phyloP scores from a whole-genome alignment of 2,113 vertebrate species.

The Myanophis thanlyinensis region DNA sequence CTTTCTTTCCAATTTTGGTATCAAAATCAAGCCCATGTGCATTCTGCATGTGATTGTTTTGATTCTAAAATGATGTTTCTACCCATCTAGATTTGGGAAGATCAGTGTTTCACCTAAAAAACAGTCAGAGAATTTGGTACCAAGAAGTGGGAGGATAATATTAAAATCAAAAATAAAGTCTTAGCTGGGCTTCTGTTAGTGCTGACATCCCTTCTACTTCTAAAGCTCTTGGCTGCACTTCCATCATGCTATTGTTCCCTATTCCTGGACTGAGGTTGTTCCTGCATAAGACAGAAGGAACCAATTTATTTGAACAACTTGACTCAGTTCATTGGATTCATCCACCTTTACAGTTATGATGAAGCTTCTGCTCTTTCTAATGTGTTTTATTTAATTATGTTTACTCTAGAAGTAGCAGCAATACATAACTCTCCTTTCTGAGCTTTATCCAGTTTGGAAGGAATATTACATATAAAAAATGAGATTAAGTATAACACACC shows the following conservation, averaged over 20 bases:
- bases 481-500: slow-evolving; percentile 8
- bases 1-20: neutral
- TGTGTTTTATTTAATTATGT: neutral
- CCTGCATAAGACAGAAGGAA: neutral
- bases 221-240: neutral
- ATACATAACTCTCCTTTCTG: neutral
- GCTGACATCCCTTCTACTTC: neutral
- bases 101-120: neutral
- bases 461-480: neutral
- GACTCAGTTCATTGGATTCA: neutral
- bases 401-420: neutral
- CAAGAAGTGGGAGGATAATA: neutral
- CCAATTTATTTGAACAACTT: neutral
- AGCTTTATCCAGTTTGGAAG: neutral
- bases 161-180: neutral
- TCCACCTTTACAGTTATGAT: neutral
- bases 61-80: neutral
- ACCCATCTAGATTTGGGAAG: fast-evolving
- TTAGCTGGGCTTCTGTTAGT: neutral
- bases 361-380: neutral
- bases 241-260: neutral
- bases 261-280: neutral
- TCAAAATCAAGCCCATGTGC: neutral
- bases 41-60: neutral
- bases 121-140: neutral